A percentile compares a stretch with the other conserved stretches of the same genome.
Conservation (phyloP, 2,113 vertebrate genomes). For the Neogale vison region DNA sequence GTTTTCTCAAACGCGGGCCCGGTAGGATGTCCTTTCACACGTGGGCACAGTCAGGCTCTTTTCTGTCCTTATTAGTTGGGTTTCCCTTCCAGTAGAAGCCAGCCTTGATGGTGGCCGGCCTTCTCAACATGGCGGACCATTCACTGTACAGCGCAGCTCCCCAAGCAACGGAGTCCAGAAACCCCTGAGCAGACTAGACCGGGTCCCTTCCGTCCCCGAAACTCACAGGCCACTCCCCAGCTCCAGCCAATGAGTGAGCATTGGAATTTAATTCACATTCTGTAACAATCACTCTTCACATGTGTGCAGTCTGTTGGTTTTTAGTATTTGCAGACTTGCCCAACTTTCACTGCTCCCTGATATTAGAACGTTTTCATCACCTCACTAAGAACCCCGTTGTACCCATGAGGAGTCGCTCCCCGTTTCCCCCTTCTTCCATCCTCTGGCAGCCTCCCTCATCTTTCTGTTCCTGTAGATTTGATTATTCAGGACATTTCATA, state of each 20-base stretch:
- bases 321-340: not conserved
- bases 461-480: not conserved
- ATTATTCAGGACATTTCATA: not conserved
- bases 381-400: not conserved
- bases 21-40: not conserved
- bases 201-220: not conserved
- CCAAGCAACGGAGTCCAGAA: not conserved
- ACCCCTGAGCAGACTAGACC: not conserved
- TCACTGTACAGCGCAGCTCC: fast-evolving
- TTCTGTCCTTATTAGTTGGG: not conserved
- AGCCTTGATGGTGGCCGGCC: fast-evolving
- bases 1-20: not conserved
- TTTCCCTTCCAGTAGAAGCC: not conserved
- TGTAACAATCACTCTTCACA: not conserved
- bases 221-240: not conserved
- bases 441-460: no score
- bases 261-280: not conserved
- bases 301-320: not conserved
- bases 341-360: fast-evolving
- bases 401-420: no score
- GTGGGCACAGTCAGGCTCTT: fast-evolving
- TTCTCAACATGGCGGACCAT: not conserved
- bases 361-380: not conserved
- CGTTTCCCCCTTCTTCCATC: not conserved
- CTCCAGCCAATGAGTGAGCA: not conserved